These are phyloP conservation scores for Eumacrocentrus americanus DNA, from an alignment of 2,888 invertebrate species.

Conservation along the genomic window DNA sequence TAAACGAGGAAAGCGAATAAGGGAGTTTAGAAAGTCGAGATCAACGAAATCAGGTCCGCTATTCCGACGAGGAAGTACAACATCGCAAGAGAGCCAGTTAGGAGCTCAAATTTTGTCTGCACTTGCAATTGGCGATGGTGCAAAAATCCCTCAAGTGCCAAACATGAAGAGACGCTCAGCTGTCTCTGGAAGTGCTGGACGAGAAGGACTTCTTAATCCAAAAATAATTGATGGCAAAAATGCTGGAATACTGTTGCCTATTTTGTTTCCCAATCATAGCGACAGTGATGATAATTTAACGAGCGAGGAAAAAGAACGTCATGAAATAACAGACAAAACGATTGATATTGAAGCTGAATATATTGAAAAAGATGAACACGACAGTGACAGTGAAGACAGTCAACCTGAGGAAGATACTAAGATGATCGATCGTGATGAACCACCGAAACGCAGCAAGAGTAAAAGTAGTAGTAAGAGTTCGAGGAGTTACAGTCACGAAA, in stretches of 20 bases:
- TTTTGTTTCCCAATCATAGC: constrained; percentile 65
- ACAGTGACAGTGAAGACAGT: constrained; percentile 53
- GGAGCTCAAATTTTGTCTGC: constrained; percentile 72
- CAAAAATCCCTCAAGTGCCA: constrained; percentile 66
- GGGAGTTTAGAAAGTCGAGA: constrained; percentile 59
- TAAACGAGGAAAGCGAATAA: constrained; percentile 61
- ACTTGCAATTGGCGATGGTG: constrained; percentile 63
- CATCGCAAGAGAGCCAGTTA: constrained; percentile 83
- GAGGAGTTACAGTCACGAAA: no score
- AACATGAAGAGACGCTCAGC: constrained; percentile 65
- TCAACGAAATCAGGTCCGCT: constrained; percentile 51
- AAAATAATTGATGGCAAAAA: constrained; percentile 47
- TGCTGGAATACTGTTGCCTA: constrained; percentile 50
- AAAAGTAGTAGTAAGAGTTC: constrained; percentile 48
- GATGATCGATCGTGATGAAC: constrained; percentile 44
- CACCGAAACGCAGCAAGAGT: constrained; percentile 47
- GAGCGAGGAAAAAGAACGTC: constrained; percentile 47
- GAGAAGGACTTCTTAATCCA: constrained; percentile 45
- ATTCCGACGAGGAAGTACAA: constrained; percentile 70
- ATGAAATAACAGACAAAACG: constrained; percentile 34
- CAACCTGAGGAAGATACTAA: constrained; percentile 53
- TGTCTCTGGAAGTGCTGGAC: constrained; percentile 55
- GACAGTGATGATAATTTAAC: constrained; percentile 55
- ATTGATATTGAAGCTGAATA: constrained; percentile 47
- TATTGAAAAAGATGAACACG: constrained; percentile 47